Percentiles rank a stretch among this genome's conserved stretches.
phyloP scores from a whole-genome alignment of 2,797 vertebrate species.

The Aeoliscus strigatus region DNA sequence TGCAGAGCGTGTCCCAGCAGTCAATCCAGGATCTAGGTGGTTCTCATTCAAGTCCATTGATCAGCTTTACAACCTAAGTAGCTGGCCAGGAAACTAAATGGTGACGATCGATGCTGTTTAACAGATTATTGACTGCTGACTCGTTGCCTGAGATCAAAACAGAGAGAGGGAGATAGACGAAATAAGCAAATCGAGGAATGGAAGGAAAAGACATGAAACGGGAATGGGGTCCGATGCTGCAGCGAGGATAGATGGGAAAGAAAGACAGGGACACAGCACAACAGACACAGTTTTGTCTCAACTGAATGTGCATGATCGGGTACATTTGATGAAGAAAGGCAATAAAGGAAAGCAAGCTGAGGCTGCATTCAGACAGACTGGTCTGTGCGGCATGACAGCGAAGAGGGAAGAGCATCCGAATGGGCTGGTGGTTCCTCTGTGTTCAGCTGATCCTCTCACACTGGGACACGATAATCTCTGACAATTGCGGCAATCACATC shows the following conservation, averaged over 20 bases:
- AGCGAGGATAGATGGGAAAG: constrained; percentile 60
- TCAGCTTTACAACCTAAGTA: constrained; percentile 77
- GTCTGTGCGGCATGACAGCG: too few species aligned
- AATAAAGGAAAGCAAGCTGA: constrained; percentile 10
- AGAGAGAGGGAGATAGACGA: constrained; percentile 50
- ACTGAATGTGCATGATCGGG: constrained; percentile 46
- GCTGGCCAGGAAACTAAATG: constrained; percentile 77
- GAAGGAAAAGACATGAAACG: constrained; percentile 60
- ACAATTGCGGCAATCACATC: too few species aligned
- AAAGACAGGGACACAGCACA: constrained; percentile 59
- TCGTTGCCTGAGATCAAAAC: constrained; percentile 68
- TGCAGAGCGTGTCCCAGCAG: constrained; percentile 62
- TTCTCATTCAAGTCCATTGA: constrained; percentile 77
- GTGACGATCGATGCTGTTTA: constrained; percentile 77
- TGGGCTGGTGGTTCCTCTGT: too few species aligned
- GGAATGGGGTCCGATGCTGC: constrained; percentile 57
- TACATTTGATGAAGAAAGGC: constrained; percentile 48
- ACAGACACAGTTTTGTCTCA: constrained; percentile 25
- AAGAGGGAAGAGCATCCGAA: too few species aligned
- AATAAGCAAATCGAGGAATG: constrained; percentile 60
- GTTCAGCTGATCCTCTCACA: too few species aligned
- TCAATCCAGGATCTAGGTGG: constrained; percentile 74
- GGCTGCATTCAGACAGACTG: too few species aligned
- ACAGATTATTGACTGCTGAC: constrained; percentile 78
- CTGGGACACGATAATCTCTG: too few species aligned